Base-by-base conservation (phyloP, 1,140 invertebrate genomes). In the Diorhabda elongata region DNA sequence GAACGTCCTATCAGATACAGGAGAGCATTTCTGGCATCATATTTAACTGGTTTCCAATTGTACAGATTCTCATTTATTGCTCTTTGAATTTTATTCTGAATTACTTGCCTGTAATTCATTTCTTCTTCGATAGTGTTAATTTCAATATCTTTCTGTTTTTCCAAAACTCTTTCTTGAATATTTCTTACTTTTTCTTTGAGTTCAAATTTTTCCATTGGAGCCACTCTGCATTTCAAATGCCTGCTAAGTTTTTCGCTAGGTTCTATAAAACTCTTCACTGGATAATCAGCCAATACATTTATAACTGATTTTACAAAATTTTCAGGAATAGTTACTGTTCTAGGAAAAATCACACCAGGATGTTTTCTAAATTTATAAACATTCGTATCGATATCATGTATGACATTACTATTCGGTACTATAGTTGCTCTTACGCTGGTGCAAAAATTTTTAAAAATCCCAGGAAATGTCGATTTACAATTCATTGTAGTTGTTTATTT, bases 11-110 rank as follows among this genome's bases (percentile, higher is more conserved):
- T 77, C 64, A 94, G 82, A 82, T 96, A 96, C 11, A 89, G 81
- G 6, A 90, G 77, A 56, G 83, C 82, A 11, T 85, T 87, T 41
- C 88, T 81, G 57, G 83, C 79, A 72, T 89, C 84, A 75, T 92
- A 95, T 3, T 86, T 77, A 9, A 93, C 83, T n/a, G 89, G 84
- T 72, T 85, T 83, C 91, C 92, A 94, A 66, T 86, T 83, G 77
- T 91, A 90, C 2, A 89, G 78, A 64, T 86, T 84, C 68, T 81
- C 79, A 69, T 86, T 87, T 56, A 91, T 75, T 57, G 85, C 75
- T 67, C 81, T 82, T 67, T 73, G 69, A 2, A 83, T 61, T 73
- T 78, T 80, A 74, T 72, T 76, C 61, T 71, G 68, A 43, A 79
- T 58, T 47, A 67, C 74, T 62, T 78, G 71, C 59, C 69, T 52